Evolutionary conservation across 2,888 invertebrate genomes (phyloP).

Genomic region (Lumbricus terrestris): DNA sequence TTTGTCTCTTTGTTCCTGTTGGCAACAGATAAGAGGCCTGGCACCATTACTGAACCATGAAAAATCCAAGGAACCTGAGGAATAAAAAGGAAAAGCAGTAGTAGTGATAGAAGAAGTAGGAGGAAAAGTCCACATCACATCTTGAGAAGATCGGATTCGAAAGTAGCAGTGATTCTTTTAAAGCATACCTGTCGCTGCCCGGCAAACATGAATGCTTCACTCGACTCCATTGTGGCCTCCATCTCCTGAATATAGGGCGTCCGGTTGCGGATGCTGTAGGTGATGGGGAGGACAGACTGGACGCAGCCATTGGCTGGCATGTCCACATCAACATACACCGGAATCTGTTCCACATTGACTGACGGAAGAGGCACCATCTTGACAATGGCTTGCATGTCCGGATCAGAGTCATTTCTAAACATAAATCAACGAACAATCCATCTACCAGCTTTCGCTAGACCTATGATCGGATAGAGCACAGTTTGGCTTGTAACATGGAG

Average conservation of each 20-base stretch:
- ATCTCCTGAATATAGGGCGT: constrained; percentile 73
- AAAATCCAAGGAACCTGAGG: not conserved
- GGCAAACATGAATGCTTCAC: constrained; percentile 90
- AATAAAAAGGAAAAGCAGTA: not conserved
- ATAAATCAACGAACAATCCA: not conserved
- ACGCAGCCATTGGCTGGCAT: constrained; percentile 75
- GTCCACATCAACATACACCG: constrained; percentile 56
- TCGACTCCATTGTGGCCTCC: constrained; percentile 75
- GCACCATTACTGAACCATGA: not conserved
- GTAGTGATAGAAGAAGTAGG: not conserved
- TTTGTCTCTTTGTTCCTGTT: not conserved
- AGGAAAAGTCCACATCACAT: not conserved
- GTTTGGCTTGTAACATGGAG: too few relatives aligned
- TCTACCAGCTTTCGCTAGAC: too few relatives aligned
- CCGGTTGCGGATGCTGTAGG: constrained; percentile 71
- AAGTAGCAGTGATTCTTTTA: not conserved
- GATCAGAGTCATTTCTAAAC: not conserved
- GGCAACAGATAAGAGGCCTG: not conserved
- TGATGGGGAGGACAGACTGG: constrained; percentile 57
- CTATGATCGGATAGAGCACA: too few relatives aligned
- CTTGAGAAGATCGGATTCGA: not conserved
- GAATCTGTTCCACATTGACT: constrained; percentile 54
- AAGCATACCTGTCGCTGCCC: constrained; percentile 80
- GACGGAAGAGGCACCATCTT: constrained; percentile 50
- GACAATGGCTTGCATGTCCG: not conserved